phyloP scores from a whole-genome alignment of 1,140 invertebrate species.

The Trichonephila clavata region DNA sequence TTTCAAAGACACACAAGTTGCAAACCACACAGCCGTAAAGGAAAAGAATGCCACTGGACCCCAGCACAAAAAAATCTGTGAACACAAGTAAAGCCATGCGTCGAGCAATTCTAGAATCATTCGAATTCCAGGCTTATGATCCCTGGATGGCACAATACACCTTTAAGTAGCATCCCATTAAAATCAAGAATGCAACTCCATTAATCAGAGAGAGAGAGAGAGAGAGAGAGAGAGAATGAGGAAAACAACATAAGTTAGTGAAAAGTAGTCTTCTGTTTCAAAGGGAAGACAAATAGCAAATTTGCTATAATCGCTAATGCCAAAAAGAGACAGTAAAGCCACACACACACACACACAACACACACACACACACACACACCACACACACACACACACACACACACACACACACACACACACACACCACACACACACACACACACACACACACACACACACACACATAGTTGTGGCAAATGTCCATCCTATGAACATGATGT shows the following conservation, averaged over 20 bases:
- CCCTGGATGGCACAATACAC: constrained; percentile 98
- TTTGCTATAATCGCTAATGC: constrained; percentile 96
- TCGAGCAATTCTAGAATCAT: constrained; percentile 93
- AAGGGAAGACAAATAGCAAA: constrained; percentile 99
- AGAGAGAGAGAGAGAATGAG: too few species aligned
- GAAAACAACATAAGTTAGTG: constrained; percentile 94
- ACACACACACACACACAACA: too few species aligned
- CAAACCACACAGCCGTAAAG: constrained; percentile 92
- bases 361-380: too few species aligned
- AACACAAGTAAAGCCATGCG: constrained; percentile 93
- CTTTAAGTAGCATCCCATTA: constrained; percentile 97
- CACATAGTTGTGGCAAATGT: constrained; percentile 93
- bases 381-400: too few species aligned
- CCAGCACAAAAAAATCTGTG: constrained; percentile 93
- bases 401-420: too few species aligned
- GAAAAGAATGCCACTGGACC: constrained; percentile 86
- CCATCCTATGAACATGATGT: constrained; percentile 91
- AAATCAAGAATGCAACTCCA: constrained; percentile 94
- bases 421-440: too few species aligned
- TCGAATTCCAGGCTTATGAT: constrained; percentile 96
- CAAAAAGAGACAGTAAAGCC: constrained; percentile 93
- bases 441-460: too few species aligned
- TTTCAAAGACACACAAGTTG: constrained; percentile 94
- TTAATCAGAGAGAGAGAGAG: too few species aligned
- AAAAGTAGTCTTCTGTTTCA: constrained; percentile 88